Conservation (phyloP, 2,888 invertebrate species). For the Scaeva pyrastri region DNA sequence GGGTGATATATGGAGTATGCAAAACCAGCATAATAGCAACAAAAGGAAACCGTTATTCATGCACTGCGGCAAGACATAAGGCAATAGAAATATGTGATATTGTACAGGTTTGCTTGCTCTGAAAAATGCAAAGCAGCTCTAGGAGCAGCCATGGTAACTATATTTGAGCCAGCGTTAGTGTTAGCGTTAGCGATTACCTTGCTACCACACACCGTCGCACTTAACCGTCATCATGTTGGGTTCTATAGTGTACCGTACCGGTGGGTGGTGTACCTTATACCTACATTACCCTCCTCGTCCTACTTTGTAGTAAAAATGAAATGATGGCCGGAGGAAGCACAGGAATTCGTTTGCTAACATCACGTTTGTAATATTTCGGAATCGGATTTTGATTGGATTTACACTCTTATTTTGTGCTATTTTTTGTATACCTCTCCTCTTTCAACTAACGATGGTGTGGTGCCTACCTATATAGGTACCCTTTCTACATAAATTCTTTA, state of each 20-base stretch:
- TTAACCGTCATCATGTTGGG: constrained; percentile 10
- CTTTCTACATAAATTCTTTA: neutral
- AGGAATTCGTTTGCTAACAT: constrained; percentile 51
- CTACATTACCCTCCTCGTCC: no score
- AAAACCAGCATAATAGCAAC: constrained; percentile 28
- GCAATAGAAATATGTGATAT: constrained; percentile 6
- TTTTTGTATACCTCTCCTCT: neutral
- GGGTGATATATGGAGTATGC: neutral
- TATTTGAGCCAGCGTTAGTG: no score
- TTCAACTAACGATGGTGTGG: no score
- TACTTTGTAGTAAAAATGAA: constrained; percentile 19
- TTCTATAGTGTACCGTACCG: no score
- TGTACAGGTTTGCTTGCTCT: neutral
- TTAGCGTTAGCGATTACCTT: constrained; percentile 46
- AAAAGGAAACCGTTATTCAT: constrained; percentile 69
- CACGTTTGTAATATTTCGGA: constrained; percentile 67
- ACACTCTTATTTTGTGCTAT: constrained; percentile 19
- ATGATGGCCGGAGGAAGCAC: constrained; percentile 11
- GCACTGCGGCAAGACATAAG: constrained; percentile 26
- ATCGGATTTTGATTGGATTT: constrained; percentile 71
- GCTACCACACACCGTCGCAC: neutral
- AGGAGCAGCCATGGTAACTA: neutral
- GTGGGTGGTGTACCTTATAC: no score
- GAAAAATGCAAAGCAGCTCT: constrained; percentile 51
- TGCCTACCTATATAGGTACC: no score